phyloP scores from a whole-genome alignment of 2,888 invertebrate genomes.

The Agrotis ipsilon region DNA sequence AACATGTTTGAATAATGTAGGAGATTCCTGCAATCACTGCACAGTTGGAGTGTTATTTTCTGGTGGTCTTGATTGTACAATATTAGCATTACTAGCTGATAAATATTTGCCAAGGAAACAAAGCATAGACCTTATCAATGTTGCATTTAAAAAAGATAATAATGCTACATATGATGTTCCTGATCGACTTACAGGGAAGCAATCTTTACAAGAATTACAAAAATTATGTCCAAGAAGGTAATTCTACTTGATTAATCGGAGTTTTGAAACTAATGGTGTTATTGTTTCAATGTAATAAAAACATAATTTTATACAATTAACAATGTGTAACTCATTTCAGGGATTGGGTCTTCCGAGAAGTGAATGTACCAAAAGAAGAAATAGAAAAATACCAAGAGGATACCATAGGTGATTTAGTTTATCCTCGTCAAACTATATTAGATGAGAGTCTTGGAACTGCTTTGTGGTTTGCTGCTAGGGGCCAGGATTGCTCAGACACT shows the following conservation, averaged over 20 bases:
- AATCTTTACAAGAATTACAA: conserved; percentile 93
- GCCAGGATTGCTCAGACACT: conserved; percentile 88
- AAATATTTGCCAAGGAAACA: conserved; percentile 92
- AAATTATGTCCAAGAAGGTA: conserved; percentile 92
- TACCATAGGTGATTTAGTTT: conserved; percentile 94
- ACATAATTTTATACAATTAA: neutral
- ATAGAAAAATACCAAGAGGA: conserved; percentile 90
- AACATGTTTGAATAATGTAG: conserved; percentile 85
- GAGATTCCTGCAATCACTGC: conserved; percentile 89
- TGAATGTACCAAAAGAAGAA: conserved; percentile 94
- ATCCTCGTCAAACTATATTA: conserved; percentile 96
- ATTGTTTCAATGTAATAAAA: neutral
- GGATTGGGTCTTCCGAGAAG: conserved; percentile 96
- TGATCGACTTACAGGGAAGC: conserved; percentile 95
- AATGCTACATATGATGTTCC: conserved; percentile 93
- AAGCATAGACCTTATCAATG: conserved; percentile 97
- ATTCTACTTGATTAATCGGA: neutral
- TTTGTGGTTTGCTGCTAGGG: conserved; percentile 98
- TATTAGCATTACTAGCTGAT: conserved; percentile 95
- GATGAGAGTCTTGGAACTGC: conserved; percentile 99
- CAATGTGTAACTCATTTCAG: conserved; percentile 78
- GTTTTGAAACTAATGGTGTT: neutral
- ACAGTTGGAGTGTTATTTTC: conserved; percentile 97
- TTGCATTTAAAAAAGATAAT: conserved; percentile 94
- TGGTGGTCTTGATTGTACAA: conserved; percentile 98